Conservation (phyloP, 2,888 invertebrate genomes). For the Drosophila antonietae region DNA sequence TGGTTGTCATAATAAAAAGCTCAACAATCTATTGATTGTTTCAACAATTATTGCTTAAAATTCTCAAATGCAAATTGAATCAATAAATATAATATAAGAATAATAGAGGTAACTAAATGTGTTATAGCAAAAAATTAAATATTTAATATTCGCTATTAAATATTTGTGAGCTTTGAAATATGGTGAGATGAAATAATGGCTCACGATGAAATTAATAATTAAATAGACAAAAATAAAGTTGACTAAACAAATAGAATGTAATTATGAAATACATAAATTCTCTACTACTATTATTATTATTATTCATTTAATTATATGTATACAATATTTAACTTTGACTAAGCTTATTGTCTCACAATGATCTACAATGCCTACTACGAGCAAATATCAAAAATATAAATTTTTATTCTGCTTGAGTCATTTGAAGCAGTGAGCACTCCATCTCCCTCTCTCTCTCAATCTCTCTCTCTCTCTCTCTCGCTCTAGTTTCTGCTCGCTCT, state of each 20-base stretch:
- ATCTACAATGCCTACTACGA: not conserved
- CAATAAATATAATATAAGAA: too few species aligned
- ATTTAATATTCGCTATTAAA: too few species aligned
- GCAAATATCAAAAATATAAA: not conserved
- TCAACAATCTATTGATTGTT: not conserved
- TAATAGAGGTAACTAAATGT: too few species aligned
- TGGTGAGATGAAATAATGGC: too few species aligned
- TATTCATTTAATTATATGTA: too few species aligned
- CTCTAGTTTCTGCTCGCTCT: not conserved
- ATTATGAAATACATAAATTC: not conserved
- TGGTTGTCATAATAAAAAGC: not conserved
- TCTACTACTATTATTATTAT: too few species aligned
- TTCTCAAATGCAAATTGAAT: too few species aligned
- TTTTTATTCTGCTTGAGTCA: not conserved
- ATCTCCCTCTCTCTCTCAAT: not conserved
- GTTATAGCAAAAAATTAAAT: too few species aligned
- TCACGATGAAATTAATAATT: too few species aligned
- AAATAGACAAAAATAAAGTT: not conserved
- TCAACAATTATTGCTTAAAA: too few species aligned
- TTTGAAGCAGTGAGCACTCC: not conserved
- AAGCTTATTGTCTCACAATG: not conserved
- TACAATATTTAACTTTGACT: not conserved
- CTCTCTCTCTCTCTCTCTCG: not conserved
- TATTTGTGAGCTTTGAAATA: too few species aligned
- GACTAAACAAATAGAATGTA: too few species aligned